These are phyloP conservation scores for Torymus tubicola DNA, from an alignment of 2,888 invertebrate genomes.

Conservation along the genomic window DNA sequence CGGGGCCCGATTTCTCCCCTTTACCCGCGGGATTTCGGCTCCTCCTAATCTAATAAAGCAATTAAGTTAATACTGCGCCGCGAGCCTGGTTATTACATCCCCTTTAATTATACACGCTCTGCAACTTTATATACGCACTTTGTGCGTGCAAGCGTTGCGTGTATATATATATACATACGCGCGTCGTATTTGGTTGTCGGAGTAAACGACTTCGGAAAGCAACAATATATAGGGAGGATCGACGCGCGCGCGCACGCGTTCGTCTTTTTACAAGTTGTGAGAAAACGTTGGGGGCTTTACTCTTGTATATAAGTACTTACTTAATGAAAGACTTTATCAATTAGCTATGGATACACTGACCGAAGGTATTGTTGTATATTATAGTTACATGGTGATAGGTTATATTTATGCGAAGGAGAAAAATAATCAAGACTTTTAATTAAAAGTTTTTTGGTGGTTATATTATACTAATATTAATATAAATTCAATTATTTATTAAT, in stretches of 20 bases:
- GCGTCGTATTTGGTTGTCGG: conserved; percentile 71
- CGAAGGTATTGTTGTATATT: too few relatives aligned
- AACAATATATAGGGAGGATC: conserved; percentile 68
- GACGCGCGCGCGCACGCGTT: conserved; percentile 57
- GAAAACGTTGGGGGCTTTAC: too few relatives aligned
- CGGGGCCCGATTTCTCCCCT: neutral
- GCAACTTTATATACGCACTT: conserved; percentile 20
- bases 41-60: conserved; percentile 65
- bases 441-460: too few relatives aligned
- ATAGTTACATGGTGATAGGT: too few relatives aligned
- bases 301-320: too few relatives aligned
- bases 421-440: too few relatives aligned
- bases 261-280: neutral
- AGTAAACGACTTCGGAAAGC: conserved; percentile 65
- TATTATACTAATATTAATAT: too few relatives aligned
- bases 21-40: conserved; percentile 8
- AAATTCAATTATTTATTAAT: too few relatives aligned
- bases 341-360: too few relatives aligned
- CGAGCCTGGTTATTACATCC: conserved; percentile 72
- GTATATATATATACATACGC: conserved; percentile 44
- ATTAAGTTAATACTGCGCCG: conserved; percentile 71
- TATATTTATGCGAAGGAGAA: too few relatives aligned
- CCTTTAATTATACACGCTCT: conserved; percentile 72
- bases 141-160: neutral
- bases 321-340: too few relatives aligned